Percentiles rank a stretch among this genome's conserved stretches.
phyloP scores from a whole-genome alignment of 2,888 invertebrate genomes.

The Acanthococcus lagerstroemiae region DNA sequence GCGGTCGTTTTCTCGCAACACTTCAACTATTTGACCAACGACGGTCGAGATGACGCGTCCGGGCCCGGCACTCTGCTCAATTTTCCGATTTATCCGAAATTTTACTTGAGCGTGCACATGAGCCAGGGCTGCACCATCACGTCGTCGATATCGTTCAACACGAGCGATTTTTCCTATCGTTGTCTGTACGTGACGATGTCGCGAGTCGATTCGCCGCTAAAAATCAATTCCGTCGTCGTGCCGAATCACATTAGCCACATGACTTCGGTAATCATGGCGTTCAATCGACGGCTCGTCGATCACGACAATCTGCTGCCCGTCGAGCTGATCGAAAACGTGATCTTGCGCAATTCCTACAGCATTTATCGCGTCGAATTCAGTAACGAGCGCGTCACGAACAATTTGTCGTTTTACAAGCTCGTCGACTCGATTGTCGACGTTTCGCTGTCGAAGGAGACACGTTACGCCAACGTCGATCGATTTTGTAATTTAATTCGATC shows the following conservation, averaged over 20 bases:
- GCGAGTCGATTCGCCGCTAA: background rate
- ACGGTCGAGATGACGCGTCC: background rate
- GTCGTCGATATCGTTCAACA: background rate
- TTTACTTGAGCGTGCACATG: background rate
- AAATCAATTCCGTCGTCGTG: background rate
- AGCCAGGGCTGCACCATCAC: conserved; percentile 8
- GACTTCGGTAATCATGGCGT: background rate
- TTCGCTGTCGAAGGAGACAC: background rate
- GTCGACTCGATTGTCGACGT: background rate
- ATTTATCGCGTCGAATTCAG: background rate
- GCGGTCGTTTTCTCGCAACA: background rate
- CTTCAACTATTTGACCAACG: background rate
- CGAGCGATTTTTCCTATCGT: background rate
- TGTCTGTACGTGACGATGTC: conserved; percentile 7
- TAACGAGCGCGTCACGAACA: background rate
- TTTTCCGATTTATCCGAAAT: conserved; percentile 13
- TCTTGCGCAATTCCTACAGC: background rate
- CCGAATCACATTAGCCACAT: background rate
- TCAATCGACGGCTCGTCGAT: background rate
- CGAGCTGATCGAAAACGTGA: background rate
- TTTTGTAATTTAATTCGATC: too few relatives aligned
- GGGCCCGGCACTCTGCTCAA: background rate
- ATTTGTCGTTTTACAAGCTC: background rate
- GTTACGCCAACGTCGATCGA: background rate
- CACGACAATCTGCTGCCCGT: background rate